Evolutionary conservation across 2,797 vertebrate species (phyloP).

Genomic region (Sebastes cheni): DNA sequence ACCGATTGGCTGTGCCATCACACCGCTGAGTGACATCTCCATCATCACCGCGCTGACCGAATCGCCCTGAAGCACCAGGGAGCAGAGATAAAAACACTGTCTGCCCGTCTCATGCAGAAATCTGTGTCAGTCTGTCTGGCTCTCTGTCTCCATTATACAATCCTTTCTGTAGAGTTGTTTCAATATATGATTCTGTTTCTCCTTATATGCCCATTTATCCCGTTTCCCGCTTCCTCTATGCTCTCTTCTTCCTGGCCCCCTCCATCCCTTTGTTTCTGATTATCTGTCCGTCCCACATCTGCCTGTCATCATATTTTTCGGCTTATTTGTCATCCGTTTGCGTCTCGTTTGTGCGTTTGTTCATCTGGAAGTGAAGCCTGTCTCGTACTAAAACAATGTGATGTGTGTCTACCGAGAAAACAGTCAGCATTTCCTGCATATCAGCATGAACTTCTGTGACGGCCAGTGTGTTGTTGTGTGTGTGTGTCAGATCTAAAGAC

Average conservation of each 20-base stretch:
- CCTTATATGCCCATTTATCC: background rate
- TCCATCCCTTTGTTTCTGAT: background rate
- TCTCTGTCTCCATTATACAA: background rate
- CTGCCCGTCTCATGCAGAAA: background rate
- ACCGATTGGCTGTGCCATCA: slow-evolving; percentile 74
- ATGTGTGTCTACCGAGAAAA: slow-evolving; percentile 20
- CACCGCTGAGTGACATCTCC: slow-evolving; percentile 71
- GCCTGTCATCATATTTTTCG: background rate
- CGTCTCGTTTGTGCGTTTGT: background rate
- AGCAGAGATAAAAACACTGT: background rate
- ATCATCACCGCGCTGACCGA: slow-evolving; percentile 35
- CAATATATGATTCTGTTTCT: background rate
- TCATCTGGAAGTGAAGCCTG: background rate
- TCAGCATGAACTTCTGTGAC: slow-evolving; percentile 1
- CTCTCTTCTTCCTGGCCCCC: background rate
- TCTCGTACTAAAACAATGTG: background rate
- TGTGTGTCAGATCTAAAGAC: slow-evolving; percentile 1
- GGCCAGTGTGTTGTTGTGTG: background rate
- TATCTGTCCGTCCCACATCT: background rate
- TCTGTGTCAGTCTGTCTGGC: background rate
- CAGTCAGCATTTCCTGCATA: background rate
- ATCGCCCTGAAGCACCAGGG: slow-evolving; percentile 16
- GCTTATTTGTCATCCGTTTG: background rate
- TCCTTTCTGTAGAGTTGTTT: background rate
- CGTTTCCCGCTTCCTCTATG: rapidly evolving